Percentiles rank a stretch among this genome's conserved stretches.
phyloP scores from a whole-genome alignment of 23 tunicate genomes.

The Trididemnum nubilum region DNA sequence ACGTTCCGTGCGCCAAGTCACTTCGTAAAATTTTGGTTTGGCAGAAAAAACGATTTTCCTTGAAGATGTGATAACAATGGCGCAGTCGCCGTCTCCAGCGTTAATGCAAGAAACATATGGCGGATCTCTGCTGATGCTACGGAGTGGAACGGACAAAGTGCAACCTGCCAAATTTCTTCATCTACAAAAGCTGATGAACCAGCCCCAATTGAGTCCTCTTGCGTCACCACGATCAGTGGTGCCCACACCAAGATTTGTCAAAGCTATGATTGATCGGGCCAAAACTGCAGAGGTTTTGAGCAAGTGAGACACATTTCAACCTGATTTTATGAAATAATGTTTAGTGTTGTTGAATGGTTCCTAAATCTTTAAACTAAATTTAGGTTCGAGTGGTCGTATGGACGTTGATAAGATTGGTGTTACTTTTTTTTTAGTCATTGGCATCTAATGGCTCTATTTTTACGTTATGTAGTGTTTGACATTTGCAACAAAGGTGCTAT shows the following conservation, averaged over 20 bases:
- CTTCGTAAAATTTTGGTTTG: too few species aligned
- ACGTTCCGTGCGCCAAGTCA: too few species aligned
- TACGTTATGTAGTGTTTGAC: too few species aligned
- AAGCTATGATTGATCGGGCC: not conserved
- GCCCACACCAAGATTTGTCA: slow-evolving; percentile 37
- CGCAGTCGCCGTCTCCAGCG: slow-evolving; percentile 53
- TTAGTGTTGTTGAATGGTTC: too few species aligned
- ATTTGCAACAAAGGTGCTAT: too few species aligned
- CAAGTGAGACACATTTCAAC: not conserved
- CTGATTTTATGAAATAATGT: too few species aligned
- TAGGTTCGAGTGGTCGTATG: too few species aligned
- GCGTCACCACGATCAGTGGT: slow-evolving; percentile 9
- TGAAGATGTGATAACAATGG: slow-evolving; percentile 55
- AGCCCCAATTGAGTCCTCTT: slow-evolving; percentile 11
- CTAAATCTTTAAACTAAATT: too few species aligned
- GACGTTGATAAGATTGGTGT: too few species aligned
- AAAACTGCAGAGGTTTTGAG: slow-evolving; percentile 4
- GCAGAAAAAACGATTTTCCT: not conserved
- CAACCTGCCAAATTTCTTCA: slow-evolving; percentile 43
- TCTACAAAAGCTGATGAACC: slow-evolving; percentile 30
- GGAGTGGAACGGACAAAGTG: slow-evolving; percentile 24
- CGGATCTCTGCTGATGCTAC: slow-evolving; percentile 46
- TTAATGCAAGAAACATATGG: slow-evolving; percentile 44
- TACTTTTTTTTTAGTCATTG: too few species aligned
- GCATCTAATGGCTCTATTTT: too few species aligned